Evolutionary conservation across 2,113 vertebrate genomes (phyloP).

Genomic region (Myrmecophaga tridactyla): DNA sequence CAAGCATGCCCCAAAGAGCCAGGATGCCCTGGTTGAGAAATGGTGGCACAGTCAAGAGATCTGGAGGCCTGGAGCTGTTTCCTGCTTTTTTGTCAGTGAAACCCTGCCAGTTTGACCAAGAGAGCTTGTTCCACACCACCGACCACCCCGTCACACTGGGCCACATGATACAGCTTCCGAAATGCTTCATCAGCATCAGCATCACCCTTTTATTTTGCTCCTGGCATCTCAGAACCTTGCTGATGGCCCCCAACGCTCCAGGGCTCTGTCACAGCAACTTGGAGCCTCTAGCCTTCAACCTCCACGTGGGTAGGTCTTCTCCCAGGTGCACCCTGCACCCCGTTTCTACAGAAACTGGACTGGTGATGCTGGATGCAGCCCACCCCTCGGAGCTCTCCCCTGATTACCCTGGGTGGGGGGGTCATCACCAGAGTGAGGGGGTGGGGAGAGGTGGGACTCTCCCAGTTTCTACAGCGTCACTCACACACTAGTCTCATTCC

Average conservation of each 20-base stretch:
- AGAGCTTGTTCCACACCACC: conserved; percentile 22
- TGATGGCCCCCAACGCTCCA: background rate
- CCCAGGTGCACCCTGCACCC: background rate
- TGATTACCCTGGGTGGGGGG: too few relatives aligned
- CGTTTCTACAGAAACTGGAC: background rate
- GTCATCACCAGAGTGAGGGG: background rate
- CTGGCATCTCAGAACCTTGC: conserved; percentile 2
- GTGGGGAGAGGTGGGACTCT: background rate
- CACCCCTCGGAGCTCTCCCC: rapidly evolving
- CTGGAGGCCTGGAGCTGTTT: background rate
- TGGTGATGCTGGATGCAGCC: background rate
- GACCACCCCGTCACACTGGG: background rate
- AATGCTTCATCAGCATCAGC: background rate
- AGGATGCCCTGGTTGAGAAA: background rate
- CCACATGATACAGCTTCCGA: background rate
- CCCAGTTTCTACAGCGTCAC: background rate
- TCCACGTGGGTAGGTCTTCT: background rate
- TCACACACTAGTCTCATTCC: conserved; percentile 13
- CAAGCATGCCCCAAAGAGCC: conserved; percentile 10
- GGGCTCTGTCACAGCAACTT: background rate
- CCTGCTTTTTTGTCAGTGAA: background rate
- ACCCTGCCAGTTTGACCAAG: conserved; percentile 18
- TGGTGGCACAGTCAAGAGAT: conserved; percentile 8
- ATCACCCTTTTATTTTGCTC: background rate
- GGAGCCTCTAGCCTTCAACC: background rate